Conservation (phyloP, 1,140 invertebrate genomes). For the Popillia japonica region DNA sequence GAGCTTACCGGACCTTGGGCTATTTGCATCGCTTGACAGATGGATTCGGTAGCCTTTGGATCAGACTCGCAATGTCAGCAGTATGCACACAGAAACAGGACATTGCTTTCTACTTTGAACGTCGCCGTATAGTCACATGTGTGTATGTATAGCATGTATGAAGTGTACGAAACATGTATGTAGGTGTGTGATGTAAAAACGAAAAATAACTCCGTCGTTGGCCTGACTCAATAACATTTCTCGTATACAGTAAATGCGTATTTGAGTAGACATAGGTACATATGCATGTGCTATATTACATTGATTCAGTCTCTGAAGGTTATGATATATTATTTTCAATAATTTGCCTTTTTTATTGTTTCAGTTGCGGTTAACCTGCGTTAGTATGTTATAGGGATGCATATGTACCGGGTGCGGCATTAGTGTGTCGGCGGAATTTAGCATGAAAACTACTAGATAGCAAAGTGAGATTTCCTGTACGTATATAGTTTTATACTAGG, state of each 20-base stretch:
- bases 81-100: slow-evolving; percentile 26
- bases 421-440: too few relatives aligned
- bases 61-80: slow-evolving; percentile 37
- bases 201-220: slow-evolving; percentile 34
- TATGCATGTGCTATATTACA: slow-evolving; percentile 14
- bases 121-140: neutral
- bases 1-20: slow-evolving; percentile 38
- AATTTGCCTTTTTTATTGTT: slow-evolving; percentile 7
- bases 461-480: too few relatives aligned
- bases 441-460: too few relatives aligned
- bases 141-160: neutral
- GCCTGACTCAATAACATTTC: slow-evolving; percentile 21
- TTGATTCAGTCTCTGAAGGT: slow-evolving; percentile 8
- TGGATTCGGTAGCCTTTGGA: slow-evolving; percentile 37
- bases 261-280: neutral
- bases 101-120: slow-evolving; percentile 36
- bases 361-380: slow-evolving; percentile 4
- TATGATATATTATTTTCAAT: slow-evolving; percentile 18
- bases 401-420: too few relatives aligned
- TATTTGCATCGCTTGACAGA: slow-evolving; percentile 39
- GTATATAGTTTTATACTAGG: too few relatives aligned
- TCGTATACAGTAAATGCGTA: slow-evolving; percentile 6
- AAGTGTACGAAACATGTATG: neutral
- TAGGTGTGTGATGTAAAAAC: slow-evolving; percentile 26
- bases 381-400: neutral